Evolutionary conservation across 2,888 invertebrate species (phyloP), one percentile per base, ranked within the genome.

Genomic region (Eubasilissa splendida): DNA sequence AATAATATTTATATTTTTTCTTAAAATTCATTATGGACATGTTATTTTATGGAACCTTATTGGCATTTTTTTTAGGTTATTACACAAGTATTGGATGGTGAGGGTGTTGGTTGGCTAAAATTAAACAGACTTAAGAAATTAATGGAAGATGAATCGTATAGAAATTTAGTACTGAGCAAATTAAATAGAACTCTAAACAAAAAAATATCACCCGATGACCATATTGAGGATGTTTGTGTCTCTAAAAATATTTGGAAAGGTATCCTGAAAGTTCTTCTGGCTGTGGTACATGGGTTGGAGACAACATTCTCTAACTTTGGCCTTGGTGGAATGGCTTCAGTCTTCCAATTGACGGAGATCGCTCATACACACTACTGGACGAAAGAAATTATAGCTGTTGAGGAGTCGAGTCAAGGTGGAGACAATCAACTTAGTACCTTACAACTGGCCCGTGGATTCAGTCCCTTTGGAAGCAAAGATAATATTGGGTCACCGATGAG

Each of bases 321-420:
- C 0, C 91, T 97, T 1, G 99, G 99, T 56, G 99, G 99, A 33
- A 97, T 99, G 96, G 98, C 98, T 4, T 97, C 98, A 0, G 97
- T 97, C 31, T 99, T 98, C 88, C 97, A 98, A 89, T 92, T 99
- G 84, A 94, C 99, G 86, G 99, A 99, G 91, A 98, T 99, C 86
- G 97, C 98, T 3, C 99, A 99, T 88, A 99, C 99, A 0, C 99
- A 99, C 89, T 99, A 95, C 87, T 98, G 98, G 97, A 96, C 95
- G 85, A 96, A 96, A 86, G 97, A 97, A 87, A 87, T 96, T 9
- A 91, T 92, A 0, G 93, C 92, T 0, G 83, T 89, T 1, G 91
- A 91, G 60, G 93, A 93, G 84, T 88, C 88, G 0, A 91, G 91
- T 52, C 87, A 90, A 85, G 91, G 89, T 66, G 91, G 89, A 66